Percentiles rank a stretch among this genome's conserved stretches.
These are phyloP conservation scores for Diceros bicornis DNA, from an alignment of 2,797 vertebrate species.

Conservation along the genomic window DNA sequence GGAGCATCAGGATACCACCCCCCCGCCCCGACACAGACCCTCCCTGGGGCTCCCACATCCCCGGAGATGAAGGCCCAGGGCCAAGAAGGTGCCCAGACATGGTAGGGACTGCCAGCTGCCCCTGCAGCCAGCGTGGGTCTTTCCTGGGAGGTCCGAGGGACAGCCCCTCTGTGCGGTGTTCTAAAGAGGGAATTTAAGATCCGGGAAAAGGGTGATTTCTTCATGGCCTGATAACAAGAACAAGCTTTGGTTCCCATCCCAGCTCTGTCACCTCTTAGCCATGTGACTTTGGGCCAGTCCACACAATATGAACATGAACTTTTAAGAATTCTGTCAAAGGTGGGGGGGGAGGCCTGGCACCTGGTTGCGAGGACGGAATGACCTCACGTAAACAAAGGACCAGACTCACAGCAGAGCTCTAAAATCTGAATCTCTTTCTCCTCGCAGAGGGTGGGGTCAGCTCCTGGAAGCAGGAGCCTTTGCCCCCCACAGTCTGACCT, in stretches of 20 bases:
- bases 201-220: neutral
- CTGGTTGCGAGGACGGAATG: neutral
- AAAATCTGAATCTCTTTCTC: neutral
- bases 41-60: neutral
- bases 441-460: fast-evolving
- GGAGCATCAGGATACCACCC: neutral
- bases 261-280: neutral
- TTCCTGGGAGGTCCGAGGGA: fast-evolving
- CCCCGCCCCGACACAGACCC: fast-evolving
- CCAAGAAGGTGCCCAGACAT: fast-evolving
- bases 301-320: neutral
- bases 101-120: too few species aligned
- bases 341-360: too few species aligned
- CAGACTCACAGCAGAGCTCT: neutral
- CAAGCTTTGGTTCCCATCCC: neutral
- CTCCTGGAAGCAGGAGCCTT: neutral
- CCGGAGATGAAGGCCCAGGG: fast-evolving
- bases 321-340: neutral
- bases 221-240: neutral
- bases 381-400: neutral
- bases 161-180: neutral
- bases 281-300: fast-evolving
- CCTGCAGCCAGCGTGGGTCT: neutral
- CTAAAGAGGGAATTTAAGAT: neutral
- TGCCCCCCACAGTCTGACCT: neutral